Conservation (phyloP, 2,888 invertebrate genomes). For the Odontocerum albicorne region DNA sequence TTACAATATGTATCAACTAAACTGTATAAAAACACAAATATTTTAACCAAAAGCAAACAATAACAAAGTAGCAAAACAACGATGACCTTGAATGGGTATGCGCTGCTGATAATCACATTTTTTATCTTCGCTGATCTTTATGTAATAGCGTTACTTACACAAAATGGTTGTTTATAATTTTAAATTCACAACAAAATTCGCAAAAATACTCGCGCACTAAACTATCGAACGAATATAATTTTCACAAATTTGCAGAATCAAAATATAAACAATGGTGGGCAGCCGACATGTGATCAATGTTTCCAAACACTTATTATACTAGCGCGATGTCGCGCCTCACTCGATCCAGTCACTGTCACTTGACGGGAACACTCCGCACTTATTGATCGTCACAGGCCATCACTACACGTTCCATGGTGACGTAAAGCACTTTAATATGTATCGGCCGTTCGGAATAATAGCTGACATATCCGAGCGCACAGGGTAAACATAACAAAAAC, state of each 20-base stretch:
- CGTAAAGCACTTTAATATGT: constrained; percentile 10
- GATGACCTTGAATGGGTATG: constrained; percentile 28
- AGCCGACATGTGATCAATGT: constrained; percentile 20
- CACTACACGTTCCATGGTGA: constrained; percentile 26
- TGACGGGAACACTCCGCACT: constrained; percentile 11
- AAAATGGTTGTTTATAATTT: neutral
- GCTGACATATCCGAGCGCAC: constrained; percentile 19
- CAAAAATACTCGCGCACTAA: constrained; percentile 17
- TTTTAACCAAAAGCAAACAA: constrained; percentile 22
- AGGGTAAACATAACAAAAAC: constrained; percentile 25
- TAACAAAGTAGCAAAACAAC: constrained; percentile 27
- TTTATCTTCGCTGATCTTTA: neutral
- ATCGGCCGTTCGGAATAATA: constrained; percentile 17
- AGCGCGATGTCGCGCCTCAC: too few species aligned
- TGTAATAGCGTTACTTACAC: neutral
- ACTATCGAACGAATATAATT: neutral
- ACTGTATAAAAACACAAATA: constrained; percentile 5
- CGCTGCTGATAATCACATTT: neutral
- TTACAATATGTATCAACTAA: neutral
- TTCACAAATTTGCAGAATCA: too few species aligned
- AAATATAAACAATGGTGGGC: constrained; percentile 31
- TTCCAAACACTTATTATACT: too few species aligned
- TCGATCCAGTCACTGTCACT: constrained; percentile 8
- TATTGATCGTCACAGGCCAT: constrained; percentile 27
- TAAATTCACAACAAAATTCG: constrained; percentile 1